A percentile compares a stretch with the other conserved stretches of the same genome.
Evolutionary conservation across 2,113 vertebrate genomes (phyloP).

Genomic region (Hemibagrus wyckioides): DNA sequence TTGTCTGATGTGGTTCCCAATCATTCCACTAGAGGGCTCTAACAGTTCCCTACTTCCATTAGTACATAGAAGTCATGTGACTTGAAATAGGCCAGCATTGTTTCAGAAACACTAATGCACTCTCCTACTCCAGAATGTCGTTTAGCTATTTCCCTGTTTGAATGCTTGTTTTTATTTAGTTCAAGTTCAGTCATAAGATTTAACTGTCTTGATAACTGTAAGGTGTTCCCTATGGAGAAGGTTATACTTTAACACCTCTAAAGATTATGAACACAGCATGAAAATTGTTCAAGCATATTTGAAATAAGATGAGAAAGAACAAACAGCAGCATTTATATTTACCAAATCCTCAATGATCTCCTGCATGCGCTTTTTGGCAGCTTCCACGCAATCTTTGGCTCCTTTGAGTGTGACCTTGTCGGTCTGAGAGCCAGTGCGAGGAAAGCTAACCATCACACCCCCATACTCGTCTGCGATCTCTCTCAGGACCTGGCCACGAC

Average conservation of each 20-base stretch:
- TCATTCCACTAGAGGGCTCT: neutral
- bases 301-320: no score
- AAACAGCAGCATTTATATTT: neutral
- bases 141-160: neutral
- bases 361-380: slow-evolving; percentile 93
- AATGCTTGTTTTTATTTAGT: neutral
- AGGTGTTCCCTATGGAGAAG: no score
- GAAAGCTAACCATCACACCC: slow-evolving; percentile 97
- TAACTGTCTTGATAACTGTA: neutral
- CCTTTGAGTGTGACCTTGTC: slow-evolving; percentile 95
- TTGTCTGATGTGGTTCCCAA: neutral
- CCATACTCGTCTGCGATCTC: slow-evolving; percentile 96
- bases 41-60: neutral
- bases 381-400: slow-evolving; percentile 97
- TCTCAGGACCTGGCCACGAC: slow-evolving; percentile 90
- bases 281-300: neutral
- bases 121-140: neutral
- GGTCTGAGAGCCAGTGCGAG: slow-evolving; percentile 87
- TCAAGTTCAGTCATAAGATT: neutral
- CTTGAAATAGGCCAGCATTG: neutral
- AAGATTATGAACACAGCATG: neutral
- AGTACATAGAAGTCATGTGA: neutral
- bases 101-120: neutral
- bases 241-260: neutral
- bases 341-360: slow-evolving; percentile 97